Evolutionary conservation across 2,113 vertebrate genomes (phyloP), one percentile per base, ranked within the genome.

Genomic region (Oncorhynchus gorbuscha): DNA sequence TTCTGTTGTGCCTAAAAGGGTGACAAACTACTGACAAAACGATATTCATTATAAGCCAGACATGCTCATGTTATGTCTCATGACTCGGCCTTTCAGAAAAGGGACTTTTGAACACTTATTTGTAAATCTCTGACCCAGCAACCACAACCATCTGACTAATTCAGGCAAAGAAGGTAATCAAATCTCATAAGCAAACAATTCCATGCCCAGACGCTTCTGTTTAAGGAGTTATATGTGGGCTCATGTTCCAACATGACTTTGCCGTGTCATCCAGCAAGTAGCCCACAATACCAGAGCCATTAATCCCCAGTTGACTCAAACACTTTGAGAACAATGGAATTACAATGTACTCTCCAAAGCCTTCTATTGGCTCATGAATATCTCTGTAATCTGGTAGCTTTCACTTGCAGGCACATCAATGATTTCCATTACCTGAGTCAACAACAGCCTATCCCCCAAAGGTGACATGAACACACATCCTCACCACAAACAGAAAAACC

Each of bases 321-420:
- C 69, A 48, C 45, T 6, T 22, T 11, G 14, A 26, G 45, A 71
- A 51, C 48, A 71, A 71, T 24, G 16, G 66, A 16, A 69, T 28
- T 14, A 6, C 16, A 20, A 3, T 69, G 3, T 20, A 35, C 66
- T 20, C 51, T 55, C 14, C 28, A 69, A 6, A 35, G 1, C 39
- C n/a, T 74, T 26, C 45, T 22, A 62, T 45, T 16, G 35, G 35
- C 62, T 66, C 61, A 74, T 65, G 62, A 74, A 66, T 67, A 74
- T 49, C 61, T 48, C 5, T 65, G 61, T 26, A 22, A 64, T 62
- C 62, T 28, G n/a, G 18, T 62, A 62, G 7, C 59, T 2, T 20
- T 12, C 20, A 1, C 20, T 22, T 62, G n/a, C n/a, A 62, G 18
- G 14, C n/a, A 62, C n/a, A 62, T 26, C 20, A 26, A 9, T 51